Evolutionary conservation across 2,113 vertebrate genomes (phyloP).

Genomic region (Willisornis vidua): DNA sequence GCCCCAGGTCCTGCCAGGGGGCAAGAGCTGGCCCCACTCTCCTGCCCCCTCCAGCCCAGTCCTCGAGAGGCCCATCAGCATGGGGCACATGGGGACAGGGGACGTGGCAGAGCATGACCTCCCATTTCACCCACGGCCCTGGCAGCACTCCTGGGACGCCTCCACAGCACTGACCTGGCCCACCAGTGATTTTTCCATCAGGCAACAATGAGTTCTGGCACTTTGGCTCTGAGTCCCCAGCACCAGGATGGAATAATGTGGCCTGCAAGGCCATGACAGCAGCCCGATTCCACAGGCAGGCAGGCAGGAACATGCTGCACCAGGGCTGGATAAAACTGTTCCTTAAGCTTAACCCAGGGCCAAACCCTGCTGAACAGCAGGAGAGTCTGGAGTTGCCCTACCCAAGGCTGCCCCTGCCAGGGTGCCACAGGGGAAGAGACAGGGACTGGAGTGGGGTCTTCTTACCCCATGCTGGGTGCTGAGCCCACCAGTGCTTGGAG

Average conservation of each 20-base stretch:
- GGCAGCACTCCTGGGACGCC: accelerated
- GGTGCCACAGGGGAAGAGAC: not conserved
- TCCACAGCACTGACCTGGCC: not conserved
- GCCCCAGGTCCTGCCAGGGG: not conserved
- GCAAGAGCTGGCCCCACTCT: not conserved
- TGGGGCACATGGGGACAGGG: not conserved
- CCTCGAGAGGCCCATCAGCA: not conserved
- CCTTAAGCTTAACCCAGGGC: not conserved
- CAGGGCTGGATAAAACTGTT: not conserved
- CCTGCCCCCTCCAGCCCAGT: not conserved
- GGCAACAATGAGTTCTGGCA: not conserved
- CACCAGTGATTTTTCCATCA: not conserved
- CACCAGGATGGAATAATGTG: accelerated
- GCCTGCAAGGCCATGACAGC: not conserved
- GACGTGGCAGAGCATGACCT: accelerated
- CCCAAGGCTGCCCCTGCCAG: not conserved
- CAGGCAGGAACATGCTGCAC: not conserved
- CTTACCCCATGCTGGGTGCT: not conserved
- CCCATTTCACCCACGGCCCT: not conserved
- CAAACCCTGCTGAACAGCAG: not conserved
- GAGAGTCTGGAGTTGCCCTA: not conserved
- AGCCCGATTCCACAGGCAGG: not conserved
- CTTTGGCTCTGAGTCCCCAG: not conserved
- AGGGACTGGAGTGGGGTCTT: not conserved
- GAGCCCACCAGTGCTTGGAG: not conserved